Percentiles rank a stretch among this genome's conserved stretches.
Evolutionary conservation across 2,888 invertebrate genomes (phyloP).

Genomic region (Thysanoteuthis rhombus): DNA sequence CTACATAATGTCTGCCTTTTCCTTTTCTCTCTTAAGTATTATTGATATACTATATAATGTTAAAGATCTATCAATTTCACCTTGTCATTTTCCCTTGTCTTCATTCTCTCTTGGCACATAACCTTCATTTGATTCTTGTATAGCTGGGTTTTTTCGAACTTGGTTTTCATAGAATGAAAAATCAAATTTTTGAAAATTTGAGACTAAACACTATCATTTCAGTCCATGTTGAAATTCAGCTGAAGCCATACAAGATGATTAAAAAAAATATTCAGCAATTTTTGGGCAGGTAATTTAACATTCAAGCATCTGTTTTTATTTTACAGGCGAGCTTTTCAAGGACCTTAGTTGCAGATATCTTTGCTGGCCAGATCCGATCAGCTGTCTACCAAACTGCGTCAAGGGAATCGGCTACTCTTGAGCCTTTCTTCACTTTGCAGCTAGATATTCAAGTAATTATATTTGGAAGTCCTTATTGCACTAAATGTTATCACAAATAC

Average conservation of each 20-base stretch:
- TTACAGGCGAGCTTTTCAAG: slow-evolving; percentile 78
- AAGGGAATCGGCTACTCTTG: slow-evolving; percentile 87
- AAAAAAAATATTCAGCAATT: background rate
- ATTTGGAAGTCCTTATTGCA: background rate
- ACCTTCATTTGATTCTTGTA: no score
- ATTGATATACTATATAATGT: no score
- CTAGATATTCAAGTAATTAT: slow-evolving; percentile 78
- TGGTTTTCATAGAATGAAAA: no score
- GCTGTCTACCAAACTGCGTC: slow-evolving; percentile 78
- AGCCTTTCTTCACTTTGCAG: slow-evolving; percentile 94
- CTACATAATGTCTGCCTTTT: no score
- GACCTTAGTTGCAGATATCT: slow-evolving; percentile 91
- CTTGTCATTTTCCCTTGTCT: no score
- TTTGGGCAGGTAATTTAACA: background rate
- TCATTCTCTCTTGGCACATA: no score
- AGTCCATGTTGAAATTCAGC: background rate
- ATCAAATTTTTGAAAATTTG: background rate
- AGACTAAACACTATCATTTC: background rate
- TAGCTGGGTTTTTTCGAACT: no score
- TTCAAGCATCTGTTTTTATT: background rate
- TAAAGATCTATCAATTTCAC: no score
- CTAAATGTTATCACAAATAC: background rate
- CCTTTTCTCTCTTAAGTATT: no score
- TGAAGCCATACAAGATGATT: no score
- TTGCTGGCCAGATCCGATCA: slow-evolving; percentile 89